Evolutionary conservation across 2,888 invertebrate genomes (phyloP), one percentile per base, ranked within the genome.

Genomic region (Parnassius smintheus): DNA sequence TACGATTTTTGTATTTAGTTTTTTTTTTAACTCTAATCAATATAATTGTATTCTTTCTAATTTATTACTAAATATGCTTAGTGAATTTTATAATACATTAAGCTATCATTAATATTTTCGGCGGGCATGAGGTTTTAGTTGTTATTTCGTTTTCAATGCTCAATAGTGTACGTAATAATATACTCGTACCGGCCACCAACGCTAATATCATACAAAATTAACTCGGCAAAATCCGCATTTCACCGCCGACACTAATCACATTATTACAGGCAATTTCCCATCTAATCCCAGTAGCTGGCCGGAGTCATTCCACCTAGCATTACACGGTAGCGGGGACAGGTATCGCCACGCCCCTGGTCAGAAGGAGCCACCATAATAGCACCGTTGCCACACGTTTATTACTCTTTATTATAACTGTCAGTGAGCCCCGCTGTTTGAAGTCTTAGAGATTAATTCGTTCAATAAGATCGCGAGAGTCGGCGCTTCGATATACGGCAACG

Each of bases 181-280:
- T 35, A 35, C 35, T 35, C 35, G 7, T 35, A 35, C 35, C 4
- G 7, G 35, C 35, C 7, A 35, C 35, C 35, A 1, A 35, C 35
- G 7, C 35, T 35, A n/a, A n/a, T n/a, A 55, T 42, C 18, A 42
- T 10, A 11, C 9, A 44, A 55, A 55, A 42, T 55, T 42, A 18
- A 22, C 42, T 49, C 41, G 22, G 12, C 44, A 58, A n/a, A 44
- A 59, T 48, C 44, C 42, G 48, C 13, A 42, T 10, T 58, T 13
- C 60, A 12, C 58, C 56, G 42, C 46, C 12, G 60, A 67, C 60
- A 44, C 51, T 66, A 62, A 65, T 65, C 53, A 55, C 63, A 9
- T 61, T 46, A 69, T 66, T 66, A 67, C 49, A 65, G 53, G 62
- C 59, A 64, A 67, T 66, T 61, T 66, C 41, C 60, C 44, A 58